These are phyloP conservation scores for Drosophila nannoptera DNA, from an alignment of 1,140 invertebrate genomes.

Conservation along the genomic window DNA sequence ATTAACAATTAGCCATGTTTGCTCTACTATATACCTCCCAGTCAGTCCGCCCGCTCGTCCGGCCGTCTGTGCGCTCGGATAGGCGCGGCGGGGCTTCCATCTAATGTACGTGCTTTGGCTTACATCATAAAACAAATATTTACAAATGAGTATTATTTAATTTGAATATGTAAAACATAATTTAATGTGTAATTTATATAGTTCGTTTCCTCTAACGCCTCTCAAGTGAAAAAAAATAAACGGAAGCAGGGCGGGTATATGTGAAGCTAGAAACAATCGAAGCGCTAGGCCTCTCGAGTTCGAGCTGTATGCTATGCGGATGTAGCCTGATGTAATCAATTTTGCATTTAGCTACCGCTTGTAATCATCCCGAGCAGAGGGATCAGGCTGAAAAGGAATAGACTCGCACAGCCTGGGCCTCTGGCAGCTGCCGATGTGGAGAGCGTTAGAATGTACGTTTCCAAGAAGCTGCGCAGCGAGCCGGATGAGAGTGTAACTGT, in stretches of 20 bases:
- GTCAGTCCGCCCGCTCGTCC: not conserved
- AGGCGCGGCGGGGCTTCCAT: slow-evolving; percentile 17
- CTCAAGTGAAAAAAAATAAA: slow-evolving; percentile 20
- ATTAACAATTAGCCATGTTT: slow-evolving; percentile 67
- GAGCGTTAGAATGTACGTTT: slow-evolving; percentile 50
- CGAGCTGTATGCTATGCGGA: slow-evolving; percentile 24
- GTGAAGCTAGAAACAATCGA: slow-evolving; percentile 53
- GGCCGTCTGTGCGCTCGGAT: slow-evolving; percentile 12
- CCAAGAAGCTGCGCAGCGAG: slow-evolving; percentile 59
- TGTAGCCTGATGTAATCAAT: slow-evolving; percentile 29
- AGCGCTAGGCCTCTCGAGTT: slow-evolving; percentile 50
- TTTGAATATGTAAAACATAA: slow-evolving; percentile 27
- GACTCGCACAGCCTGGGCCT: not conserved
- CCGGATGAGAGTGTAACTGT: slow-evolving; percentile 68
- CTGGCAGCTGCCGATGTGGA: slow-evolving; percentile 45
- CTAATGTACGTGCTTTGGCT: slow-evolving; percentile 53
- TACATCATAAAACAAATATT: slow-evolving; percentile 71
- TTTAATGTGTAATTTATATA: slow-evolving; percentile 28
- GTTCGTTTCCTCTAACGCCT: not conserved
- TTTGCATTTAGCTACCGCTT: slow-evolving; percentile 50
- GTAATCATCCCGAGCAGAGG: slow-evolving; percentile 28
- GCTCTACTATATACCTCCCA: slow-evolving; percentile 5
- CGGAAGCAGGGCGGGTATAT: not conserved
- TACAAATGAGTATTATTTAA: slow-evolving; percentile 46
- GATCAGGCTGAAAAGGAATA: slow-evolving; percentile 27